Evolutionary conservation across 2,888 invertebrate species (phyloP), one percentile per base, ranked within the genome.

Genomic region (Cecidostiba fungosa): DNA sequence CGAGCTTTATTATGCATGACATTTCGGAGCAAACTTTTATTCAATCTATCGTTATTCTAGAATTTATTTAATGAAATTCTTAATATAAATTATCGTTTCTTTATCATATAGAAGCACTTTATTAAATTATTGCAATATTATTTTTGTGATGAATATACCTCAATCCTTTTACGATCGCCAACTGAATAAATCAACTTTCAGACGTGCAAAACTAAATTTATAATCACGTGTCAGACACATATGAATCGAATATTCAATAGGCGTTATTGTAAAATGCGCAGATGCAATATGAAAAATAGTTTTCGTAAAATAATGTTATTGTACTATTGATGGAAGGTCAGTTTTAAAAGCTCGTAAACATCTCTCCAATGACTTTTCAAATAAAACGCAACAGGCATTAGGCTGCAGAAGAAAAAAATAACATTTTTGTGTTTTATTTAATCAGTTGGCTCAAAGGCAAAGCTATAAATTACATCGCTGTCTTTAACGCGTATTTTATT

Each of bases 21-120:
- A 66, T 54, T 39, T n/a, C 29, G 14, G 12, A 36, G 43, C 50
- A 78, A 59, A 81, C 39, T 81, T 73, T 73, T 73, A 73, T 81
- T 81, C 39, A 39, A 73, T 81, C 59, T 4, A 80, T 72, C 59
- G 19, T 23, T 2, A 8, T 23, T 23, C 6, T 3, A 16, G 50
- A 50, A 59, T 59, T 59, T n/a, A 62, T 23, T 23, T n/a, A 23
- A 66, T 29, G 23, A 59, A 66, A n/a, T n/a, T 29, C 26, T 29
- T 3, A 4, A 54, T 36, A 80, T 82, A 47, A 23, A 81, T 81
- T 10, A 23, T 36, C 32, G 1, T 39, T 16, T 66, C 19, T 12
- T 23, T n/a, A 23, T 32, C 54, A 43, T 73, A 39, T 14, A n/a
- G n/a, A n/a, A n/a, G n/a, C n/a, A 6, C 12, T 43, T 8, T 32